These are phyloP conservation scores for Rhodophaea formosa DNA, from an alignment of 2,888 invertebrate genomes.

Conservation along the genomic window DNA sequence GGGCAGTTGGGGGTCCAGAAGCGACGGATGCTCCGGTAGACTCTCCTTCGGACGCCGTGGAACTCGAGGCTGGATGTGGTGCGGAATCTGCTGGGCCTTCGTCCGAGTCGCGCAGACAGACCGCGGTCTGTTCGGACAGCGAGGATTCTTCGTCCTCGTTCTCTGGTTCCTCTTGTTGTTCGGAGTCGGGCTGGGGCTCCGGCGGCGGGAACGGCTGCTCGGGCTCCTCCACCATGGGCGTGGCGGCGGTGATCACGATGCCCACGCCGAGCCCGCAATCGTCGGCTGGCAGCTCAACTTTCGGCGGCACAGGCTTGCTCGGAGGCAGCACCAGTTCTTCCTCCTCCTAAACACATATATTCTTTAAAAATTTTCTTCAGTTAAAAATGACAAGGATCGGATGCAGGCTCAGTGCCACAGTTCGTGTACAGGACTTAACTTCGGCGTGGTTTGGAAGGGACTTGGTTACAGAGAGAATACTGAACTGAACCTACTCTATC, in stretches of 20 bases:
- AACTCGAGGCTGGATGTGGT: conserved; percentile 82
- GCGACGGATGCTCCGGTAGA: conserved; percentile 81
- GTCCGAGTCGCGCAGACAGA: conserved; percentile 68
- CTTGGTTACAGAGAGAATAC: background rate
- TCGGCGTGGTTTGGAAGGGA: background rate
- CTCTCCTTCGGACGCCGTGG: conserved; percentile 85
- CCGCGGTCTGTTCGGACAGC: conserved; percentile 73
- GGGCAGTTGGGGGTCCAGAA: conserved; percentile 79
- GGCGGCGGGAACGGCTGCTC: conserved; percentile 89
- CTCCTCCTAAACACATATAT: conserved; percentile 33
- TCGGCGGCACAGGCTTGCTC: conserved; percentile 50
- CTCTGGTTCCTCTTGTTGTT: conserved; percentile 38
- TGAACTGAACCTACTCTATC: conserved; percentile 21
- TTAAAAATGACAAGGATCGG: background rate
- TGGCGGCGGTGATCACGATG: conserved; percentile 96
- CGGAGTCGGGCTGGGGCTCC: conserved; percentile 39
- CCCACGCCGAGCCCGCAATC: conserved; percentile 90
- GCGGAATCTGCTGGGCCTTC: conserved; percentile 82
- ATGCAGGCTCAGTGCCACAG: conserved; percentile 7
- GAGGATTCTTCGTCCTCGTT: conserved; percentile 73
- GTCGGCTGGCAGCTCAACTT: conserved; percentile 65
- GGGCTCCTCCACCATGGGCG: conserved; percentile 94
- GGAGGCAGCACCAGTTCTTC: conserved; percentile 40
- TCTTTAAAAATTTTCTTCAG: background rate
- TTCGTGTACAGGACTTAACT: background rate